Evolutionary conservation across 2,797 vertebrate species (phyloP).

Genomic region (Spheniscus humboldti): DNA sequence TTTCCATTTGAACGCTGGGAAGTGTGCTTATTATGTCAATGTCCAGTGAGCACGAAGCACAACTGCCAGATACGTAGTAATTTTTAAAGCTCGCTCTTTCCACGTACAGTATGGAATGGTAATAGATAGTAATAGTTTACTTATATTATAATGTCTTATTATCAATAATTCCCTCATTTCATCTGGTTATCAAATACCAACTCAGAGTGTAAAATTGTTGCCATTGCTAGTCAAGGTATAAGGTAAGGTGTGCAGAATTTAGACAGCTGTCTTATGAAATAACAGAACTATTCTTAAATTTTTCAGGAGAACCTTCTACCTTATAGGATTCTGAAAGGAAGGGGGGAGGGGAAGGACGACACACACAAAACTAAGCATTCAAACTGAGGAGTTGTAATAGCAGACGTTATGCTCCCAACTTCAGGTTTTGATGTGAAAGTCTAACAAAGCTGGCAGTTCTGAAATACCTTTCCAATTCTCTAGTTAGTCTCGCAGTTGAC

Average conservation of each 20-base stretch:
- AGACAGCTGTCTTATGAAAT: background rate
- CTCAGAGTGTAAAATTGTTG: background rate
- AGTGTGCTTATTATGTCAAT: background rate
- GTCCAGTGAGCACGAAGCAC: background rate
- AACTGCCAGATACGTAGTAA: background rate
- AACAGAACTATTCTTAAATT: background rate
- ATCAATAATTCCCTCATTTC: background rate
- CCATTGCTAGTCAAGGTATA: background rate
- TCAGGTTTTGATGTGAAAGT: background rate
- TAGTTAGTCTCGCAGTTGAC: background rate
- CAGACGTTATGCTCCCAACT: background rate
- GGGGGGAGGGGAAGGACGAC: background rate
- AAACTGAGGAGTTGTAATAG: background rate
- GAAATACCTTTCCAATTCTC: background rate
- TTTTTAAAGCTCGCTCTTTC: background rate
- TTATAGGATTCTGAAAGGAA: background rate
- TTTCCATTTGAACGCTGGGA: background rate
- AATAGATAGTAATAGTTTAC: background rate
- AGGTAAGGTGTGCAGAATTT: background rate
- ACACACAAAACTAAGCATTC: background rate
- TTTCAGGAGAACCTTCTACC: background rate
- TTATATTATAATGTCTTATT: background rate
- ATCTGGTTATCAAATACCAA: background rate
- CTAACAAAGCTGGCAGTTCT: background rate
- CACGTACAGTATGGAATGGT: background rate